Conservation (phyloP, 2,888 invertebrate genomes). For the Trachelus iudaicus region DNA sequence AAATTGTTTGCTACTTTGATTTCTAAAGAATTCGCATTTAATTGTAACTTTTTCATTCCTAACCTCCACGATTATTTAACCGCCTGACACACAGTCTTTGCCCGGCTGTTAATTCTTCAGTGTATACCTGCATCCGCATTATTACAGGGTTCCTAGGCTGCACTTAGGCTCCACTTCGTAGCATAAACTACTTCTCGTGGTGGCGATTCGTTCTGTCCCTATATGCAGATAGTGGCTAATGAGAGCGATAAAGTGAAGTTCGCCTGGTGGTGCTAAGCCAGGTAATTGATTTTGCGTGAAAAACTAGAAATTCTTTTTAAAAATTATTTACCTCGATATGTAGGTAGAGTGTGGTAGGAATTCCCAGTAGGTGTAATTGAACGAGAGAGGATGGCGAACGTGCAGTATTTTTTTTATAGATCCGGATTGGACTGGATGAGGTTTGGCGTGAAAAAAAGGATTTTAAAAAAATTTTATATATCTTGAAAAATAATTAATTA, state of each 20-base stretch:
- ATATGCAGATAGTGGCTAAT: background rate
- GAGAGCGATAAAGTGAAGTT: slow-evolving; percentile 2
- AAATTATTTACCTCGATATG: background rate
- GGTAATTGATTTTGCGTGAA: background rate
- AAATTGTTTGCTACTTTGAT: background rate
- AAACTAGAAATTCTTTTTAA: background rate
- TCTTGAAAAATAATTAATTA: background rate
- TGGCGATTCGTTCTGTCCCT: background rate
- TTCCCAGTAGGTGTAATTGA: background rate
- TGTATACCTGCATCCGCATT: background rate
- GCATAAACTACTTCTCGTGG: background rate
- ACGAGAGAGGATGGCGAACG: too few species aligned
- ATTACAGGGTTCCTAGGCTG: background rate
- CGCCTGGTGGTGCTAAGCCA: background rate
- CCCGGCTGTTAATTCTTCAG: background rate
- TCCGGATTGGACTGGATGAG: too few species aligned
- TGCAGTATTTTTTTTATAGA: too few species aligned
- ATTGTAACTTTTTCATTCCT: background rate
- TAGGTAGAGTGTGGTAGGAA: too few species aligned
- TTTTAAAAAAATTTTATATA: background rate
- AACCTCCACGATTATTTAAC: background rate
- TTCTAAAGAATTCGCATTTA: background rate
- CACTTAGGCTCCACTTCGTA: background rate
- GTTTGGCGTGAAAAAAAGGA: background rate
- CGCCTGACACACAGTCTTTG: background rate